Evolutionary conservation across 23 tunicate species (phyloP), one percentile per base, ranked within the genome.

Genomic region (Diplosoma virens): DNA sequence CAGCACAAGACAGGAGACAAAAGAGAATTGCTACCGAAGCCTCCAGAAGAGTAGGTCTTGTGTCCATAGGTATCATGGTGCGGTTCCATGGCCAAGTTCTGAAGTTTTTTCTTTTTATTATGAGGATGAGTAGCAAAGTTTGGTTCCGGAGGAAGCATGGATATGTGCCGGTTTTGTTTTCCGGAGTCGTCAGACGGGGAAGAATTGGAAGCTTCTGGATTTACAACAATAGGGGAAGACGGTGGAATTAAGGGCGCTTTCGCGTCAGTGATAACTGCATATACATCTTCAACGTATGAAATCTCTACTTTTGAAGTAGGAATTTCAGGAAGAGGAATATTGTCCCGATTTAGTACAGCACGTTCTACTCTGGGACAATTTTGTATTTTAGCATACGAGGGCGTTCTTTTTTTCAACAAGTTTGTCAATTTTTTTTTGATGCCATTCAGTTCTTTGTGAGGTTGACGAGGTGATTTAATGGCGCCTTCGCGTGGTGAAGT

Each of bases 1-100:
- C 35, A 61, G 69, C 69, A 61, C 9, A 61, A 29, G 6, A 61
- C 69, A 6, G 69, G 69, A 61, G 69, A 61, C 6, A 61, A 29
- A 5, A 29, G 6, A 4, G 69, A 27, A 16, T 55, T 55, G 63
- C 24, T 25, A 4, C 20, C 24, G 4, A n/a, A n/a, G n/a, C n/a
- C n/a, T n/a, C n/a, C n/a, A n/a, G n/a, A n/a, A n/a, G n/a, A n/a
- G n/a, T n/a, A n/a, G n/a, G n/a, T n/a, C n/a, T n/a, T n/a, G n/a
- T n/a, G n/a, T n/a, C n/a, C n/a, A n/a, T n/a, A n/a, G n/a, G n/a
- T n/a, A n/a, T n/a, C n/a, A n/a, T n/a, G n/a, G n/a, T n/a, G n/a
- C n/a, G n/a, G n/a, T n/a, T n/a, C n/a, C n/a, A n/a, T n/a, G n/a
- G n/a, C n/a, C n/a, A n/a, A n/a, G n/a, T n/a, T n/a, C n/a, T n/a